These are phyloP conservation scores for Paguma larvata DNA, from an alignment of 2,797 vertebrate genomes.

Conservation along the genomic window DNA sequence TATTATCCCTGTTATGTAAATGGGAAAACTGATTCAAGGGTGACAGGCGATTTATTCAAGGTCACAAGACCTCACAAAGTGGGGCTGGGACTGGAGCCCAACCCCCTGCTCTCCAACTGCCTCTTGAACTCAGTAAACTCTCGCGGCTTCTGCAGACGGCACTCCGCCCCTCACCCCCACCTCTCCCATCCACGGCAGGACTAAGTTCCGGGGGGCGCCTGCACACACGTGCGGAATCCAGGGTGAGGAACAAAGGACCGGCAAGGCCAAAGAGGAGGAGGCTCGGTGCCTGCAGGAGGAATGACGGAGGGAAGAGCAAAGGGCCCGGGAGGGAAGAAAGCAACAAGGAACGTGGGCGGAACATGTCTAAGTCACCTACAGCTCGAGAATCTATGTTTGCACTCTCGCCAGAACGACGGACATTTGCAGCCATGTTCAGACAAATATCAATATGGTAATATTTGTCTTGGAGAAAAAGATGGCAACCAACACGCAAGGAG, in stretches of 20 bases:
- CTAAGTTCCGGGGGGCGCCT: neutral
- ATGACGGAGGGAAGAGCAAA: neutral
- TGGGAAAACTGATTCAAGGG: neutral
- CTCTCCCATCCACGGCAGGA: neutral
- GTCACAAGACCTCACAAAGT: neutral
- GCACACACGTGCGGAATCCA: neutral
- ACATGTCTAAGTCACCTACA: neutral
- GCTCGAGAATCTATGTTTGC: neutral
- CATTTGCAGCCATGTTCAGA: neutral
- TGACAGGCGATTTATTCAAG: neutral
- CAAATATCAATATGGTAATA: neutral
- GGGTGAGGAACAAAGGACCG: neutral
- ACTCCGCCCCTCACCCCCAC: neutral
- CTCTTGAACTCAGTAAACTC: neutral
- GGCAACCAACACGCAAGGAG: neutral
- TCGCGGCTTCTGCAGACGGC: neutral
- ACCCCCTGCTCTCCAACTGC: neutral
- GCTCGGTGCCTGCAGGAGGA: neutral
- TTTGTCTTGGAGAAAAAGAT: constrained; percentile 7
- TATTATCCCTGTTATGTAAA: neutral
- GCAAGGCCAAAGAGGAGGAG: neutral
- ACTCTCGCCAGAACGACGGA: neutral
- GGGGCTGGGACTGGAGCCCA: neutral
- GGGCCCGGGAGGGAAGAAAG: neutral
- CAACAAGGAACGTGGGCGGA: neutral